Evolutionary conservation across 37 sponge, comb jelly and placozoan genomes (phyloP).

Genomic region (Corticium candelabrum): DNA sequence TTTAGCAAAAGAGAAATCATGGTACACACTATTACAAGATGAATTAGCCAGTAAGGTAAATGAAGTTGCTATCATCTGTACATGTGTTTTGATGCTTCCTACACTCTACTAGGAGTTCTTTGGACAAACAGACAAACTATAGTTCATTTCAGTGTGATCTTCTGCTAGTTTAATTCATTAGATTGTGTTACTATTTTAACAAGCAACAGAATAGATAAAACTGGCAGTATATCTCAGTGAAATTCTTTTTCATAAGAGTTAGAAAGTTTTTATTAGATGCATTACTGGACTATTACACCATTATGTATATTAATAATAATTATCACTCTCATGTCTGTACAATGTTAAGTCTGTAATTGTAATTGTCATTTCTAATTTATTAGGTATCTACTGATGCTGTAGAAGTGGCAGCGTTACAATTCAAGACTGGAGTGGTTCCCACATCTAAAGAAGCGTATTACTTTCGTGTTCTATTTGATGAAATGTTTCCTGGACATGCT

Average conservation of each 20-base stretch:
- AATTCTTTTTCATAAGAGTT: background rate
- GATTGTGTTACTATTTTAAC: too few species aligned
- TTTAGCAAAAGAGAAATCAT: conserved; percentile 11
- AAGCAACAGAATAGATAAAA: too few species aligned
- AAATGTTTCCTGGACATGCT: conserved; percentile 17
- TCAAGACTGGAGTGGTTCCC: conserved; percentile 7
- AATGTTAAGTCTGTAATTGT: too few species aligned
- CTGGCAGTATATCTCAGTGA: too few species aligned
- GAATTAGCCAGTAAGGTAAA: too few species aligned
- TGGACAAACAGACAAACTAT: too few species aligned
- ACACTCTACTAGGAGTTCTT: too few species aligned
- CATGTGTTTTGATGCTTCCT: background rate
- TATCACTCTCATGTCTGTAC: too few species aligned
- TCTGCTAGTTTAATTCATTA: too few species aligned
- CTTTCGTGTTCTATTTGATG: conserved; percentile 37
- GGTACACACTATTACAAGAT: conserved; percentile 24
- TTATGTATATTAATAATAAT: background rate
- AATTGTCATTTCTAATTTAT: background rate
- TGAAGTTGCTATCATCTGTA: background rate
- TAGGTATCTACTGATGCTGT: conserved; percentile 15
- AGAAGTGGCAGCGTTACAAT: background rate
- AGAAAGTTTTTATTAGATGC: background rate
- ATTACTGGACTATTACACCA: background rate
- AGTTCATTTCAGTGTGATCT: too few species aligned
- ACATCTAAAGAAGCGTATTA: conserved; percentile 37